These are phyloP conservation scores for Pseudochirops cupreus DNA, from an alignment of 2,797 vertebrate genomes.

Conservation along the genomic window DNA sequence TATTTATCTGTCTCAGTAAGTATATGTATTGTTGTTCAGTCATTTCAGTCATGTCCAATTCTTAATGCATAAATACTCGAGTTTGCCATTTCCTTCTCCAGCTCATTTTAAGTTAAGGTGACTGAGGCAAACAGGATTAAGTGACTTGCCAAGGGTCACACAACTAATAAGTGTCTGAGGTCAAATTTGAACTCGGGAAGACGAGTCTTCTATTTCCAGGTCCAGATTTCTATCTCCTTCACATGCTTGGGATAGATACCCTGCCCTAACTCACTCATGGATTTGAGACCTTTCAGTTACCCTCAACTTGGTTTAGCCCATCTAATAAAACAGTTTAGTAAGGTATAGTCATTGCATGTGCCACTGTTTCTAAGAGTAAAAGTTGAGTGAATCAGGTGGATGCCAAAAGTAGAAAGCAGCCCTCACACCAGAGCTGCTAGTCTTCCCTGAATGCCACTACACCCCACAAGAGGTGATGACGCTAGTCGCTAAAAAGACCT, in stretches of 20 bases:
- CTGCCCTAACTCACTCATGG: background rate
- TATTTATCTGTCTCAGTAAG: no score
- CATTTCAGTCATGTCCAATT: no score
- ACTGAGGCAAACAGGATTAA: background rate
- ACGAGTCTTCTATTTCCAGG: background rate
- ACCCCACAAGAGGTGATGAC: background rate
- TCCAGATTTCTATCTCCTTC: background rate
- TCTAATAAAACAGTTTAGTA: background rate
- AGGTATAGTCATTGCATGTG: background rate
- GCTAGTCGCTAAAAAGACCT: background rate
- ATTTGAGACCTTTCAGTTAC: background rate
- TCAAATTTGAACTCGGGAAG: background rate
- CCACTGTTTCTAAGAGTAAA: background rate
- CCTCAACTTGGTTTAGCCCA: background rate
- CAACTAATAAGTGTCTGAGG: background rate
- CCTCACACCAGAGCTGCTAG: no score
- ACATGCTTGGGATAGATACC: background rate
- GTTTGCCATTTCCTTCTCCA: background rate
- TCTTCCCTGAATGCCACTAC: background rate
- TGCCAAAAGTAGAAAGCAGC: background rate
- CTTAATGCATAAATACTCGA: no score
- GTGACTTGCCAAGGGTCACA: background rate
- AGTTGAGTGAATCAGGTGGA: background rate
- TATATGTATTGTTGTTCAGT: no score
- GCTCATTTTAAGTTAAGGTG: background rate